Base-by-base conservation (phyloP, 2,113 vertebrate species). In the Pleuronectes platessa region DNA sequence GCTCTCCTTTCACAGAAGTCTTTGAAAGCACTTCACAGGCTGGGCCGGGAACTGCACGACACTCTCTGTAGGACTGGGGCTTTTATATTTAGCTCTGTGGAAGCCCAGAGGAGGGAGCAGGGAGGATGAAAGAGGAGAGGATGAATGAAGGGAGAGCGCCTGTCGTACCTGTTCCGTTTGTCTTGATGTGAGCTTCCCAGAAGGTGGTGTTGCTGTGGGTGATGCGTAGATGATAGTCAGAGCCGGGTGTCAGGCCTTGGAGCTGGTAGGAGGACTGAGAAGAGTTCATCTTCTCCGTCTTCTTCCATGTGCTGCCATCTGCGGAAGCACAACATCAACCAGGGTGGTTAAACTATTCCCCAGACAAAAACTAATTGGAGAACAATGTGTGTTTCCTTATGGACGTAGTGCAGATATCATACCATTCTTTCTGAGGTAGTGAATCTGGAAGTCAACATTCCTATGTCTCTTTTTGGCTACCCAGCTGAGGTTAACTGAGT, bases 401-500 rank as follows among this genome's bases (percentile, higher is more conserved):
- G 51, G 3, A 61, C 20, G 31, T 31, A 35, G 51, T 61, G 14
- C 31, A 64, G 26, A 4, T 65, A n/a, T 20, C 10, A 37, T 87
- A 94, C 90, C 86, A 21, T 89, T 92, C 79, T 95, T 94, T 1
- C 76, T 93, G 58, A 82, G 71, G 89, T 93, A 97, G n/a, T 74
- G 69, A 77, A 97, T 94, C 47, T 94, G 89, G 80, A 97, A 95
- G 67, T 65, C 74, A 3, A 96, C 77, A 61, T 94, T 95, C 70
- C 94, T 93, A 75, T 94, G 95, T 79, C 94, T 95, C 79, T 95
- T 95, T 78, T 90, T 88, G 21, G 91, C 71, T 6, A 93, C 88
- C 96, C 96, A 97, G 88, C 92, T 96, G 24, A 97, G 17, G 71
- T 96, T 95, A 0, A 94, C 91, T 1, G 79, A 92, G n/a, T 88